Evolutionary conservation across 1,140 invertebrate genomes (phyloP).

Genomic region (Heterodera carotae): DNA sequence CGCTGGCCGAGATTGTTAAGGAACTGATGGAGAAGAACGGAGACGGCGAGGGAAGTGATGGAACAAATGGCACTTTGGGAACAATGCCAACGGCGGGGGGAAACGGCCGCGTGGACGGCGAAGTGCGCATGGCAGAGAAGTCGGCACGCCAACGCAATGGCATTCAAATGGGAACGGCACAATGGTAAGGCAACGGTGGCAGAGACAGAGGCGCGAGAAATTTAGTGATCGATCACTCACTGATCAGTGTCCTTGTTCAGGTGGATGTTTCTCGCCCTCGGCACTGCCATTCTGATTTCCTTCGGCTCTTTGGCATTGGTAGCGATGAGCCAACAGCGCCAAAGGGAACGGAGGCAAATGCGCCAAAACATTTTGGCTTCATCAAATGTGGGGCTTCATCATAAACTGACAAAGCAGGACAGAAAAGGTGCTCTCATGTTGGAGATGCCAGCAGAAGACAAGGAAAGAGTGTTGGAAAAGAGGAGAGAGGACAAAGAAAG

Average conservation of each 20-base stretch:
- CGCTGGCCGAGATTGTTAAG: slow-evolving; percentile 17
- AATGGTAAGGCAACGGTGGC: not conserved
- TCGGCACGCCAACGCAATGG: slow-evolving; percentile 8
- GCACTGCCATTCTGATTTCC: slow-evolving; percentile 33
- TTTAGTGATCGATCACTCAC: not conserved
- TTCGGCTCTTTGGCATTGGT: slow-evolving; percentile 26
- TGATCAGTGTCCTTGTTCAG: slow-evolving; percentile 8
- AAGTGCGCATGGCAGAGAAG: not conserved
- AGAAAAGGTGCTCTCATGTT: not conserved
- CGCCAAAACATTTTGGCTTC: slow-evolving; percentile 1
- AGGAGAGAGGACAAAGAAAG: not conserved
- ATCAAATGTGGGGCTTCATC: not conserved
- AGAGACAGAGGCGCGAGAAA: not conserved
- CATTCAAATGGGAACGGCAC: slow-evolving; percentile 2
- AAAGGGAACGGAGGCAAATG: slow-evolving; percentile 23
- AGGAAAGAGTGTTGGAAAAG: not conserved
- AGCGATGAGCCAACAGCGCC: slow-evolving; percentile 23
- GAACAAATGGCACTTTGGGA: not conserved
- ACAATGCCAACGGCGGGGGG: not conserved
- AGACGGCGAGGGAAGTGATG: not conserved
- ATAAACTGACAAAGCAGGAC: not conserved
- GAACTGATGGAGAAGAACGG: slow-evolving; percentile 13
- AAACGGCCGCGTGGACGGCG: not conserved
- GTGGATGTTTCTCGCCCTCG: slow-evolving; percentile 33
- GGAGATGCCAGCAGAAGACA: not conserved